A percentile compares a stretch with the other conserved stretches of the same genome.
Conservation (phyloP, 1,140 invertebrate species). For the Drosophila murphyi region DNA sequence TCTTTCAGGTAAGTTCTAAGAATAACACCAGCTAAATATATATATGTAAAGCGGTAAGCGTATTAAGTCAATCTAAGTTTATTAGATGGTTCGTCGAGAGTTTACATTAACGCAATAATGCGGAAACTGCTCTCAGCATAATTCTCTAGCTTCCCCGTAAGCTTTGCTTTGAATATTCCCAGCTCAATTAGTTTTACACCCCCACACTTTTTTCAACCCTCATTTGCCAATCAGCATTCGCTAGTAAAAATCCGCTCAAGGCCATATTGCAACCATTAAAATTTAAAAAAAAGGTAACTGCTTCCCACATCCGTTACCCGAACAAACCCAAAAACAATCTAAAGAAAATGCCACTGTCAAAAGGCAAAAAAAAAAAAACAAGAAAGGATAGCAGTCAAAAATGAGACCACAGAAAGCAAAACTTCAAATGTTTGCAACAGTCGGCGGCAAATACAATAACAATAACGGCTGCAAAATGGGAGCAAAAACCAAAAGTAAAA, state of each 20-base stretch:
- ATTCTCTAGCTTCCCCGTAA: not conserved
- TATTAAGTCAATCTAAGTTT: not conserved
- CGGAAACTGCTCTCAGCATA: not conserved
- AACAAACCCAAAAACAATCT: conserved; percentile 31
- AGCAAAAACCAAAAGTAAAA: conserved; percentile 32
- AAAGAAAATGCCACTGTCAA: conserved; percentile 15
- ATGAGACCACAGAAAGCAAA: conserved; percentile 58
- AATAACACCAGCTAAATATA: not conserved
- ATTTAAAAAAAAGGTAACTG: not conserved
- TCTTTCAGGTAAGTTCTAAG: conserved; percentile 10
- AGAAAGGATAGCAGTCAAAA: conserved; percentile 34
- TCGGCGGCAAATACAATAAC: conserved; percentile 62
- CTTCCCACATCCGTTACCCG: not conserved
- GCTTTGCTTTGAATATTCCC: not conserved
- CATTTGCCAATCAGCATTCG: not conserved
- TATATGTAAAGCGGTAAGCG: not conserved
- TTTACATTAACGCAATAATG: not conserved
- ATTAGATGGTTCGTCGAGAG: not conserved
- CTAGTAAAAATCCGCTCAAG: not conserved
- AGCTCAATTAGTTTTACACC: not conserved
- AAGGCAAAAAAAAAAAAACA: conserved; percentile 12
- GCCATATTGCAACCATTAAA: conserved; percentile 5
- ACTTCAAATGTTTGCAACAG: conserved; percentile 68
- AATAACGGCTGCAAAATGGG: conserved; percentile 41
- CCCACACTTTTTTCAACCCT: not conserved